Base-by-base conservation (phyloP, 2,113 vertebrate genomes). In the Pollimyrus isidori region DNA sequence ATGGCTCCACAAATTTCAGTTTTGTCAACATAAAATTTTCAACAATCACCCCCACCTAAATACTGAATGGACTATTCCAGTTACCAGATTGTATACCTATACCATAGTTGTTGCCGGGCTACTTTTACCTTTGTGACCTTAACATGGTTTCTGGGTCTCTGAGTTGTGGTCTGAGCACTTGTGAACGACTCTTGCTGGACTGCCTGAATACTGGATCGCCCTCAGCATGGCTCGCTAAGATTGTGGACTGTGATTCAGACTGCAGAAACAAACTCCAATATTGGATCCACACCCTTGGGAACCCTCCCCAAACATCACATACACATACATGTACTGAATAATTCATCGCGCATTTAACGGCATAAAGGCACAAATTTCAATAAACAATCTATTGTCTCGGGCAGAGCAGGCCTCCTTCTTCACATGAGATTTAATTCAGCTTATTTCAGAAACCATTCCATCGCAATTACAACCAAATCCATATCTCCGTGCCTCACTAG, bases 391-490 rank as follows among this genome's bases (percentile, higher is more conserved):
- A 80, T 80, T 80, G 73, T 80, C 73, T 80, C 15, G 19, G 73
- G 73, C 73, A 80, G 73, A 80, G 35, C 73, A 42, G 35, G 15
- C 73, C 15, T 80, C 73, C 73, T 17, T 42, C 73, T 42, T 80
- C 73, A 80, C 73, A 80, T 30, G 45, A 86, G 83, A 86, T 86
- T 49, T 49, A 23, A 86, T 86, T 86, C 48, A 15, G 45, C 48
- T 86, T 86, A 80, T 80, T 80, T 80, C 48, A 50, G n/a, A 86
- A 86, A 86, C 48, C 83, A 49, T 86, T 86, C 83, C 23, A 49
- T 86, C 48, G 45, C 83, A 86, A 86, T 86, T 86, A 86, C 83
- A 49, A 46, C 42, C 83, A 86, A 86, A 86, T 86, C 83, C 83
- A 86, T 86, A 86, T 50, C 45, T 85, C 21, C 21, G 21, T 85